A percentile compares a stretch with the other conserved stretches of the same genome.
Evolutionary conservation across 2,797 vertebrate genomes (phyloP).

Genomic region (Phrynocephalus guinanensis): DNA sequence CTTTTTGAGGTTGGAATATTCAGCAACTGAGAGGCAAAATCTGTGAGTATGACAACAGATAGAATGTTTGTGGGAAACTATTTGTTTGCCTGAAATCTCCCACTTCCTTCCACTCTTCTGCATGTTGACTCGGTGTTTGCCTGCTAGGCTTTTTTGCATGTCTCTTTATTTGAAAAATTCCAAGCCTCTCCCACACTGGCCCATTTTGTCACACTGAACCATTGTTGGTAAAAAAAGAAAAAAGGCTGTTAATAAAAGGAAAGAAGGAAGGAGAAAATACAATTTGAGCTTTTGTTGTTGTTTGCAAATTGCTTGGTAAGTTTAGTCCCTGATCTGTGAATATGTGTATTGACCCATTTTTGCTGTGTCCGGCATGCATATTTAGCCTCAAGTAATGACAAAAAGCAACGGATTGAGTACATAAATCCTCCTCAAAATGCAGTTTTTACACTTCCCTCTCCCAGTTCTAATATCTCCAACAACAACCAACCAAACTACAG

Average conservation of each 20-base stretch:
- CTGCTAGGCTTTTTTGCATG: conserved; percentile 5
- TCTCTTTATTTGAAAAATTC: not conserved
- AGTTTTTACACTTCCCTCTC: conserved; percentile 80
- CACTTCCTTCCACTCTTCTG: conserved; percentile 12
- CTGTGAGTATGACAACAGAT: not conserved
- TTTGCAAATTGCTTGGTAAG: conserved; percentile 15
- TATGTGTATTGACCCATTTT: not conserved
- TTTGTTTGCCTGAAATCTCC: not conserved
- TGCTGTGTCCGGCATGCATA: not conserved
- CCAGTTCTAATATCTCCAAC: conserved; percentile 81
- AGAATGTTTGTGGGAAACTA: accelerated
- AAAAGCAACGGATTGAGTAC: not conserved
- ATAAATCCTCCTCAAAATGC: conserved; percentile 18
- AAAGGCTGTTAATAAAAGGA: conserved; percentile 19
- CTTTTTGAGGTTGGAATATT: not conserved
- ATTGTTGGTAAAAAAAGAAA: conserved; percentile 29
- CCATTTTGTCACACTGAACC: conserved; percentile 17
- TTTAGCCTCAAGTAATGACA: conserved; percentile 16
- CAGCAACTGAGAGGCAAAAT: not conserved
- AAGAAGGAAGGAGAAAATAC: conserved; percentile 48
- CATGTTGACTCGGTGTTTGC: conserved; percentile 10
- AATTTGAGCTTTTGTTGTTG: conserved; percentile 23
- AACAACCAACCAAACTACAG: conserved; percentile 72
- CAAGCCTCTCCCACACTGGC: not conserved
- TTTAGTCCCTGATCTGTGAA: not conserved